Base-by-base conservation (phyloP, 2,888 invertebrate species). In the Drosophila atroscutellata region DNA sequence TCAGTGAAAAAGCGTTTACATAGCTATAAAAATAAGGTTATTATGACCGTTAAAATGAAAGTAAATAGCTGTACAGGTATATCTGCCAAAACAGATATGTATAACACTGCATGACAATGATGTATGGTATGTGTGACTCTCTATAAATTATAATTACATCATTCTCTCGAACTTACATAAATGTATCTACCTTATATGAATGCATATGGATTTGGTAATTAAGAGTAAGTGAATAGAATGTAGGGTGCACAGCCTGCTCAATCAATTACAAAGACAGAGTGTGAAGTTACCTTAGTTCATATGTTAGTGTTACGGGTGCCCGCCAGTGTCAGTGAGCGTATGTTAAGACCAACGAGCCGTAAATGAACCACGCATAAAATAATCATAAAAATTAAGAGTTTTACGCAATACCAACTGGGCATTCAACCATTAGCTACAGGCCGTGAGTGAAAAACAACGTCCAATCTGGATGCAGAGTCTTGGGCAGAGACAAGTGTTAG, bases 361-460 rank as follows among this genome's bases (percentile, higher is more conserved):
- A 72, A 77, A 80, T 71, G 71, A 75, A 81, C 75, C 56, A 73
- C 75, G 86, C 81, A 86, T 88, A 90, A 86, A 90, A 90, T 86
- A 85, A 87, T 82, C 82, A 75, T 81, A 81, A 83, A 87, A 80
- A 77, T 83, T 71, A 77, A 90, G 71, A 73, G 70, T 55, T 67
- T 88, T 83, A 77, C 84, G 90, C 81, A 86, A 90, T 75, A 50
- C 58, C 50, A 77, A 62, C 66, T 62, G 79, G 50, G 63, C 70
- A 72, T 75, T 65, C 61, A 75, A 37, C 71, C 65, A 69, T 64
- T 75, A 67, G 72, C 57, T 47, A 47, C 60, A 56, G 49, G 58
- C 58, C 62, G 56, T 63, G 58, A 72, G 74, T 74, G 79, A 77
- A 70, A n/a, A 42, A 81, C 20, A 11, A 45, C 42, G 57, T 71